Conservation (phyloP, 2,888 invertebrate genomes). For the Lypha dubia region DNA sequence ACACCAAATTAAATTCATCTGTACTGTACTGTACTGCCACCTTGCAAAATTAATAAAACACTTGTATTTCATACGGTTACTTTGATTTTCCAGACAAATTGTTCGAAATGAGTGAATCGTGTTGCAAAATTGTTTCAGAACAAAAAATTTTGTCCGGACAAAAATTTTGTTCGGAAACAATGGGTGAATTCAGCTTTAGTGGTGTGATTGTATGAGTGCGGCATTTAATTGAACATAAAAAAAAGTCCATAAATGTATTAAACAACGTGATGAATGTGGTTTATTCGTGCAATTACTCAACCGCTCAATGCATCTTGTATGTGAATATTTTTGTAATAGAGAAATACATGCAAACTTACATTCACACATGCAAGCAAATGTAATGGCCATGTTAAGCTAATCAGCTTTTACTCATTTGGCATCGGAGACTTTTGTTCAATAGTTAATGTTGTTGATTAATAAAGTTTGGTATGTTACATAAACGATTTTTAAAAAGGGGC, state of each 20-base stretch:
- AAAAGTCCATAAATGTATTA: constrained; percentile 49
- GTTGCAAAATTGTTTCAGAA: no score
- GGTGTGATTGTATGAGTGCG: neutral
- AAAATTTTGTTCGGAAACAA: no score
- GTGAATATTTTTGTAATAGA: neutral
- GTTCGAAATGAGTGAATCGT: no score
- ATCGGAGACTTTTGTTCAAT: constrained; percentile 22
- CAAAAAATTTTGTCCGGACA: no score
- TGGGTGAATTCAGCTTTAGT: neutral
- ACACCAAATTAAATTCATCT: no score
- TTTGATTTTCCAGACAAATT: no score
- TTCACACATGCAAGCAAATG: neutral
- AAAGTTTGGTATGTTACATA: constrained; percentile 31
- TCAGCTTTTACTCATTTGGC: constrained; percentile 27
- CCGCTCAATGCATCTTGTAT: constrained; percentile 2
- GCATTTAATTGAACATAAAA: constrained; percentile 51
- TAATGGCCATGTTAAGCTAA: constrained; percentile 1
- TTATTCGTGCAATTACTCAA: constrained; percentile 32
- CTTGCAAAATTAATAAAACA: no score
- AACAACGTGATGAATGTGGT: constrained; percentile 57
- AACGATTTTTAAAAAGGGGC: constrained; percentile 11
- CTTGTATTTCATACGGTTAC: no score
- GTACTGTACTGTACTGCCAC: no score
- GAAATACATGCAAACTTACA: constrained; percentile 1
- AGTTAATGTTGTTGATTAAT: constrained; percentile 30